A percentile compares a stretch with the other conserved stretches of the same genome.
phyloP scores from a whole-genome alignment of 2,797 vertebrate species.

The Enteromius mattozi region DNA sequence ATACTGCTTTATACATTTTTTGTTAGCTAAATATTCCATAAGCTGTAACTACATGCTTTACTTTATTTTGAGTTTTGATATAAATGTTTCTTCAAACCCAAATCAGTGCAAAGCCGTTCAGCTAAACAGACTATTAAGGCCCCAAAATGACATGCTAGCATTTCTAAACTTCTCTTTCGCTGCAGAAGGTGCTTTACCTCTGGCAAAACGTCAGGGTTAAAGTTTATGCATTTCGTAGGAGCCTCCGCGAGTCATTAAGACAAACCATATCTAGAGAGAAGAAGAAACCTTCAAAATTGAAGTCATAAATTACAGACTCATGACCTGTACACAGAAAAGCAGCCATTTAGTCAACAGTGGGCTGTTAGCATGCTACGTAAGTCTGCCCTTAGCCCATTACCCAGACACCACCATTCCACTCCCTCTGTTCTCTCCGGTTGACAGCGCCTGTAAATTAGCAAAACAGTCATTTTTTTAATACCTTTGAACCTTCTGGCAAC shows the following conservation, averaged over 20 bases:
- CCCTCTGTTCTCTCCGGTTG: constrained; percentile 49
- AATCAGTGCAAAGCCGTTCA: background rate
- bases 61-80: background rate
- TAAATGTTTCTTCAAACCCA: background rate
- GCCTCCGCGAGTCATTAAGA: constrained; percentile 56
- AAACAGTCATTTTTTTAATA: constrained; percentile 65
- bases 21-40: background rate
- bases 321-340: constrained; percentile 67
- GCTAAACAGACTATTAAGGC: background rate
- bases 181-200: constrained; percentile 18
- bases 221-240: constrained; percentile 50
- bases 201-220: constrained; percentile 27
- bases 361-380: constrained; percentile 63
- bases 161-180: background rate
- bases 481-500: constrained; percentile 65
- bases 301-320: constrained; percentile 64
- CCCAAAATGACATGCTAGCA: background rate
- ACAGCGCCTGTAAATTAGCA: constrained; percentile 65
- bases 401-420: constrained; percentile 56
- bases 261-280: constrained; percentile 32
- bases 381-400: constrained; percentile 67
- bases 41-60: background rate
- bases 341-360: constrained; percentile 64
- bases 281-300: constrained; percentile 61
- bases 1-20: background rate